A percentile compares a stretch with the other conserved stretches of the same genome.
phyloP scores from a whole-genome alignment of 2,888 invertebrate genomes.

The Homarus gammarus region DNA sequence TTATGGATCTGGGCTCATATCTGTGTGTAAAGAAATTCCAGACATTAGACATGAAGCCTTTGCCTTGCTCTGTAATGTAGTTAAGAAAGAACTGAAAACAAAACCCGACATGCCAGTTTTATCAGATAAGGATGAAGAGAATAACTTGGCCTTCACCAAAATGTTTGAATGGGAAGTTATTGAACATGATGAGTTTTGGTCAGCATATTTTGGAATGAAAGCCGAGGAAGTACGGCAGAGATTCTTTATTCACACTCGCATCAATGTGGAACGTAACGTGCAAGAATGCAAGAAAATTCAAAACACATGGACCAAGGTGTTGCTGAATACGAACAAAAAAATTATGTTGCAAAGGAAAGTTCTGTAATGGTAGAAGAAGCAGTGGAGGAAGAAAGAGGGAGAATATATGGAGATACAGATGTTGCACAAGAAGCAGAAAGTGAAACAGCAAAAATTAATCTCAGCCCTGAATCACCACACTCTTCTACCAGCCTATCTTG shows the following conservation, averaged over 20 bases:
- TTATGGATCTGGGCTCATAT: conserved; percentile 31
- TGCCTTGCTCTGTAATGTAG: conserved; percentile 51
- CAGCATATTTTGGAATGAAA: conserved; percentile 65
- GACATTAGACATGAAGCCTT: conserved; percentile 57
- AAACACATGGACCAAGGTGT: neutral
- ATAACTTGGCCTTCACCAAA: conserved; percentile 47
- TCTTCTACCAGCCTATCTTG: neutral
- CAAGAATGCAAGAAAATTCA: neutral
- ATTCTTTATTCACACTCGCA: conserved; percentile 65
- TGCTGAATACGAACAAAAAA: neutral
- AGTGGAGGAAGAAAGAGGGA: neutral
- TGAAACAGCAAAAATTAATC: neutral
- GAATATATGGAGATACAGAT: neutral
- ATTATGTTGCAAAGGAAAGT: neutral
- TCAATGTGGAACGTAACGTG: conserved; percentile 14
- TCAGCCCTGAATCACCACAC: neutral
- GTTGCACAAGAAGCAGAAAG: neutral
- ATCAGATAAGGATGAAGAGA: conserved; percentile 41
- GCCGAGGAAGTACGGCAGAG: conserved; percentile 51
- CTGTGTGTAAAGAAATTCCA: conserved; percentile 39
- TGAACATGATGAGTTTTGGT: conserved; percentile 65
- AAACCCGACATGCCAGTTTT: conserved; percentile 38
- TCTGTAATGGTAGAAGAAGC: neutral
- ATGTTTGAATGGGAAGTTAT: conserved; percentile 50
- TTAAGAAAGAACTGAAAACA: conserved; percentile 57